Conservation (phyloP, 1,140 invertebrate species). For the Drosophila asahinai region DNA sequence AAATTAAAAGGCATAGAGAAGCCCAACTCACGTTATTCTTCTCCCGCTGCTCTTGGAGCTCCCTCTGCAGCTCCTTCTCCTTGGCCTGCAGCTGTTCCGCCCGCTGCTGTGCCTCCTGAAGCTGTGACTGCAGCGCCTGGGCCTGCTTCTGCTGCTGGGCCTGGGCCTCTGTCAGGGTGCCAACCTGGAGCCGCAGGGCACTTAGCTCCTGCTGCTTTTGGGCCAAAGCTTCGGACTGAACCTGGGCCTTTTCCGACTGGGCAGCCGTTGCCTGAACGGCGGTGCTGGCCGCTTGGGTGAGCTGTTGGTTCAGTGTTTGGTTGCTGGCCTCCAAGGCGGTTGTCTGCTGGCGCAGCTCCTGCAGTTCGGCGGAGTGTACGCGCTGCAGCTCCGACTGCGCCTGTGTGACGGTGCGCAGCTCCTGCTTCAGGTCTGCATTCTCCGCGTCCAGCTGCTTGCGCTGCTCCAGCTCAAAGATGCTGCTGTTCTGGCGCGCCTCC, state of each 20-base stretch:
- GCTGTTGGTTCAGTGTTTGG: slow-evolving; percentile 39
- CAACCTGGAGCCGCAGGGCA: slow-evolving; percentile 48
- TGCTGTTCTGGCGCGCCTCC: slow-evolving; percentile 74
- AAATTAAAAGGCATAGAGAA: too few species aligned
- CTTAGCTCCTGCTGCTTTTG: slow-evolving; percentile 44
- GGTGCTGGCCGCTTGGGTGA: slow-evolving; percentile 55
- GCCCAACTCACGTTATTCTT: slow-evolving; percentile 91
- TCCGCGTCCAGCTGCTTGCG: slow-evolving; percentile 72
- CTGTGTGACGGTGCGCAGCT: slow-evolving; percentile 66
- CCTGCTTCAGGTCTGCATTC: slow-evolving; percentile 71
- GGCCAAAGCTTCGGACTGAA: slow-evolving; percentile 51
- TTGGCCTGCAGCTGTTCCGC: slow-evolving; percentile 61
- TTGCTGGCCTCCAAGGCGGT: slow-evolving; percentile 50
- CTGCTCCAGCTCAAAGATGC: slow-evolving; percentile 78
- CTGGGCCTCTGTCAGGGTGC: slow-evolving; percentile 47
- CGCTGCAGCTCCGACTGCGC: slow-evolving; percentile 55
- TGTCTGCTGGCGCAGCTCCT: slow-evolving; percentile 54
- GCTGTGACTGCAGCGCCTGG: slow-evolving; percentile 61
- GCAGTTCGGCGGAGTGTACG: slow-evolving; percentile 63
- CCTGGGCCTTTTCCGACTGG: slow-evolving; percentile 65
- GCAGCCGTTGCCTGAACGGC: slow-evolving; percentile 54
- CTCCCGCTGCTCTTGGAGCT: slow-evolving; percentile 89
- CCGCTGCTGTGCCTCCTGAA: slow-evolving; percentile 61
- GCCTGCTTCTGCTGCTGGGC: slow-evolving; percentile 54
- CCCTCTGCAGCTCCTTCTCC: slow-evolving; percentile 82